phyloP scores from a whole-genome alignment of 1,140 invertebrate genomes.

The Microplitis demolitor region DNA sequence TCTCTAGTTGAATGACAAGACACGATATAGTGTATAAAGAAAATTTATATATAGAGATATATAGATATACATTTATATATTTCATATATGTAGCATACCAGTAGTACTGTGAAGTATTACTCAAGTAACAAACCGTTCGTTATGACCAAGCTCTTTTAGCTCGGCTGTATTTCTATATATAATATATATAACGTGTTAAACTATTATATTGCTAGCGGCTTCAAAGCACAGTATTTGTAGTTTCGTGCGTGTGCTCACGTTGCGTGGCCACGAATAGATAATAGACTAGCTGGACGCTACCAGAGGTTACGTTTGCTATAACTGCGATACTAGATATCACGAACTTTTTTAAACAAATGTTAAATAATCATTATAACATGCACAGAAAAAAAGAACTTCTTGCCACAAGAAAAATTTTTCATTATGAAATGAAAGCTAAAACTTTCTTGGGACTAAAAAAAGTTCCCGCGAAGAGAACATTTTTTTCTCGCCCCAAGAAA shows the following conservation, averaged over 20 bases:
- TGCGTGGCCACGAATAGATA: slow-evolving; percentile 27
- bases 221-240: slow-evolving; percentile 11
- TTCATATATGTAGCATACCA: neutral
- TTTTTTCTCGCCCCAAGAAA: no score
- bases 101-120: neutral
- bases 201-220: neutral
- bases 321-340: slow-evolving; percentile 16
- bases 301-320: slow-evolving; percentile 16
- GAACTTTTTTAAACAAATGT: slow-evolving; percentile 13
- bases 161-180: neutral
- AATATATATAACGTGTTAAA: neutral
- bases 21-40: neutral
- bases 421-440: no score
- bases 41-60: neutral
- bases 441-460: no score
- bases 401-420: no score
- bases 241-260: slow-evolving; percentile 22
- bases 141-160: neutral
- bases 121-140: neutral
- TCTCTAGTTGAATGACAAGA: no score
- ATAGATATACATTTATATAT: no score
- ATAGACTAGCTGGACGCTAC: slow-evolving; percentile 12
- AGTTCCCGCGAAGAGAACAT: no score
- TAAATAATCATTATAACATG: neutral
- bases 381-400: no score